Percentiles rank a stretch among this genome's conserved stretches.
phyloP scores from a whole-genome alignment of 1,140 invertebrate species.

The Leucophenga varia region DNA sequence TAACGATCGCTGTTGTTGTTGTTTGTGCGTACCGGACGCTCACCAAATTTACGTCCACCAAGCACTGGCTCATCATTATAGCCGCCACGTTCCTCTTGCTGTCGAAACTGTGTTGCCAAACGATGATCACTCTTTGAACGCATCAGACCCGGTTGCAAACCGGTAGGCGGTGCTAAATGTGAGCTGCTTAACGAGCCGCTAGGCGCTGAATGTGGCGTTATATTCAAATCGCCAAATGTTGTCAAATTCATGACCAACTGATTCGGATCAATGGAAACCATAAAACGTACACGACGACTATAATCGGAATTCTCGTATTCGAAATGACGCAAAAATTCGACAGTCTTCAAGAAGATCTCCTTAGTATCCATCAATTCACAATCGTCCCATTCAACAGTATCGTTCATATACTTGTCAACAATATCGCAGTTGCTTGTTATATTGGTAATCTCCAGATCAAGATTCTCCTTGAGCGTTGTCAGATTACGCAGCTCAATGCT shows the following conservation, averaged over 20 bases:
- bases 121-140: constrained; percentile 92
- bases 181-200: constrained; percentile 55
- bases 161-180: constrained; percentile 63
- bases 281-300: constrained; percentile 77
- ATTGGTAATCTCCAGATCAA: constrained; percentile 89
- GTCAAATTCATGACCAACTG: constrained; percentile 81
- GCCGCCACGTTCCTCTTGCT: constrained; percentile 73
- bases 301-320: constrained; percentile 91
- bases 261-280: constrained; percentile 86
- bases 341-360: constrained; percentile 90
- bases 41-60: constrained; percentile 73
- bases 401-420: constrained; percentile 90
- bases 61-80: constrained; percentile 65
- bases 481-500: constrained; percentile 80
- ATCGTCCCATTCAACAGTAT: constrained; percentile 85
- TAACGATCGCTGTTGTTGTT: constrained; percentile 55
- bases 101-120: constrained; percentile 83
- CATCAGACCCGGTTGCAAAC: constrained; percentile 73
- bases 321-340: constrained; percentile 91
- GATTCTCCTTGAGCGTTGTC: constrained; percentile 84
- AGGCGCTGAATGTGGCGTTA: constrained; percentile 62
- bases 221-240: constrained; percentile 85
- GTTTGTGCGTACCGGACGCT: constrained; percentile 61
- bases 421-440: constrained; percentile 94
- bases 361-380: constrained; percentile 89